These are phyloP conservation scores for Pristionchus maxplancki DNA, from an alignment of 2,888 invertebrate species.

Conservation along the genomic window DNA sequence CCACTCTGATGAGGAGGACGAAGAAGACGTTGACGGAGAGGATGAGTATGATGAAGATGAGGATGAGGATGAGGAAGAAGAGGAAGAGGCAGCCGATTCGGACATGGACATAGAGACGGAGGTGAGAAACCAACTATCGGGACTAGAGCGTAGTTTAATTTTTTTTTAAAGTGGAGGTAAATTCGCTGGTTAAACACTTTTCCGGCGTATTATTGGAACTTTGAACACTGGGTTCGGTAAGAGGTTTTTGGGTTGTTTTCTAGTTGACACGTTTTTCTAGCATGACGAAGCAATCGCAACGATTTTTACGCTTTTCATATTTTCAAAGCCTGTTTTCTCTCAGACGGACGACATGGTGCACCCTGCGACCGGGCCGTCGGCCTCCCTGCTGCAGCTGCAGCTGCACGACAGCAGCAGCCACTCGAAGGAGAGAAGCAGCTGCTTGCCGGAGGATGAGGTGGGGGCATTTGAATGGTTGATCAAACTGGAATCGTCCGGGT, in stretches of 20 bases:
- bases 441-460: conserved; percentile 23
- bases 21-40: not conserved
- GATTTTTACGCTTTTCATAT: no score
- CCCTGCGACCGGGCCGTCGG: not conserved
- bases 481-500: no score
- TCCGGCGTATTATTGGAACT: no score
- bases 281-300: no score
- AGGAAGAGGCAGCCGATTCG: not conserved
- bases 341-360: not conserved
- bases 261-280: not conserved
- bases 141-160: not conserved
- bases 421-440: not conserved
- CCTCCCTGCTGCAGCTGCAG: not conserved
- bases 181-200: no score
- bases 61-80: conserved; percentile 23
- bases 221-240: no score
- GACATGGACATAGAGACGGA: conserved; percentile 31
- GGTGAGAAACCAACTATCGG: not conserved
- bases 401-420: not conserved
- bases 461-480: no score
- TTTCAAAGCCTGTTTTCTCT: no score
- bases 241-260: no score
- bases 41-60: conserved; percentile 22
- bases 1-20: not conserved
- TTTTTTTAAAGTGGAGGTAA: no score